These are phyloP conservation scores for Thalassoma bifasciatum DNA, from an alignment of 2,113 vertebrate genomes.

Conservation along the genomic window DNA sequence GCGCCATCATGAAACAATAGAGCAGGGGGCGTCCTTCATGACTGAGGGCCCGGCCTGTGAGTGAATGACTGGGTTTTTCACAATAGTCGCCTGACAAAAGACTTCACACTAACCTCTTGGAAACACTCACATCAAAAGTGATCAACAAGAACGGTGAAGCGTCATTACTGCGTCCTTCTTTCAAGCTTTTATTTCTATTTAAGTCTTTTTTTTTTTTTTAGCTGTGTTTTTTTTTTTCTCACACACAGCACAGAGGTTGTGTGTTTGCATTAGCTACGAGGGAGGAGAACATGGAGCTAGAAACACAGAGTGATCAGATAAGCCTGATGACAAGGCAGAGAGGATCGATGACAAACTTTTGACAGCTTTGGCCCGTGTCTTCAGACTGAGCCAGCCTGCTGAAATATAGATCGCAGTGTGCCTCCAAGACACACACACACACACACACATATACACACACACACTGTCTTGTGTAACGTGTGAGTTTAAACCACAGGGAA, in stretches of 20 bases:
- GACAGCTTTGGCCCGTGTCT: slow-evolving; percentile 84
- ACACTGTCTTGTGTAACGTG: slow-evolving; percentile 41
- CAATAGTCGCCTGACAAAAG: no score
- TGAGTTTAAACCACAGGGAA: slow-evolving; percentile 42
- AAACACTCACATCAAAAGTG: no score
- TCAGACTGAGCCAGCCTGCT: slow-evolving; percentile 80
- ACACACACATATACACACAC: slow-evolving; percentile 11
- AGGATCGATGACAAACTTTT: slow-evolving; percentile 86
- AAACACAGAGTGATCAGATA: slow-evolving; percentile 82
- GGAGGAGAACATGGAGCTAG: slow-evolving; percentile 61
- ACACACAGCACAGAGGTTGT: slow-evolving; percentile 46
- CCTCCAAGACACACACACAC: slow-evolving; percentile 76
- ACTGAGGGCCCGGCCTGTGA: no score
- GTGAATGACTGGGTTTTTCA: no score
- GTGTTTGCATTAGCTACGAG: slow-evolving; percentile 68
- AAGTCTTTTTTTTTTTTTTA: no score
- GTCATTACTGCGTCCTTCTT: no score
- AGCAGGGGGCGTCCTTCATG: no score
- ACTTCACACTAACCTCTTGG: no score
- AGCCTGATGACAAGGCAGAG: slow-evolving; percentile 86
- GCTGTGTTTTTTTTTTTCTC: slow-evolving; percentile 47
- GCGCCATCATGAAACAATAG: no score
- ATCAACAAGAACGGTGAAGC: no score
- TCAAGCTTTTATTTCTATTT: no score
- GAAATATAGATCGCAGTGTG: slow-evolving; percentile 83